Conservation (phyloP, 1,140 invertebrate species). For the Ceratina australensis region DNA sequence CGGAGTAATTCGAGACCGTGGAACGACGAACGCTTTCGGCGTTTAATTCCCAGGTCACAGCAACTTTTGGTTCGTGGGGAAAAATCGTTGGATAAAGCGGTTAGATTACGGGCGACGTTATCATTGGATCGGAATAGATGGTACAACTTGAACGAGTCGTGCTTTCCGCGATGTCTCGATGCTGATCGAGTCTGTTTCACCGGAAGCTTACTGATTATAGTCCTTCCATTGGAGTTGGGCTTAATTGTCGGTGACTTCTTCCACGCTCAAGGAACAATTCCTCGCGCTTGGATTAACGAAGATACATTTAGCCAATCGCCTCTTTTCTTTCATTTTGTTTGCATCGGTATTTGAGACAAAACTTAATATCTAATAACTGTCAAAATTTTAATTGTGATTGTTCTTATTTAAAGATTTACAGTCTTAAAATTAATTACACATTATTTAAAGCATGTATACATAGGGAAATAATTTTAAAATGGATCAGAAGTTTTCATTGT, state of each 20-base stretch:
- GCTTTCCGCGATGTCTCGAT: slow-evolving; percentile 52
- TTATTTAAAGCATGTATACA: no score
- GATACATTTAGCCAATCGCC: background rate
- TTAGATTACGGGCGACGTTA: slow-evolving; percentile 51
- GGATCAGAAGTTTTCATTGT: no score
- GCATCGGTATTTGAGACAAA: no score
- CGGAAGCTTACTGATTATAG: slow-evolving; percentile 67
- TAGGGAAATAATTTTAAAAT: no score
- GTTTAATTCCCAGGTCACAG: slow-evolving; percentile 44
- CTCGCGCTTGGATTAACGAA: slow-evolving; percentile 33
- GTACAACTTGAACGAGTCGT: slow-evolving; percentile 50
- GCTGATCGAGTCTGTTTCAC: slow-evolving; percentile 73
- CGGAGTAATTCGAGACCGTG: slow-evolving; percentile 29
- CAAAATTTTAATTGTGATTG: no score
- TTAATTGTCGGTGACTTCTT: slow-evolving; percentile 49
- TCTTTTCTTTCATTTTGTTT: no score
- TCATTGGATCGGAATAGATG: slow-evolving; percentile 47
- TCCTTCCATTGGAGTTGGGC: slow-evolving; percentile 53
- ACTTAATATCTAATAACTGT: no score
- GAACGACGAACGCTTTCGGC: slow-evolving; percentile 25
- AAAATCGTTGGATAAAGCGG: slow-evolving; percentile 59
- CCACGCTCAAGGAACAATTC: background rate
- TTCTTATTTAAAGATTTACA: no score
- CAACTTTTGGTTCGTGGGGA: slow-evolving; percentile 18
- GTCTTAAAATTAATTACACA: no score